A percentile compares a stretch with the other conserved stretches of the same genome.
These are phyloP conservation scores for Cathartes aura DNA, from an alignment of 2,113 vertebrate genomes.

Conservation along the genomic window DNA sequence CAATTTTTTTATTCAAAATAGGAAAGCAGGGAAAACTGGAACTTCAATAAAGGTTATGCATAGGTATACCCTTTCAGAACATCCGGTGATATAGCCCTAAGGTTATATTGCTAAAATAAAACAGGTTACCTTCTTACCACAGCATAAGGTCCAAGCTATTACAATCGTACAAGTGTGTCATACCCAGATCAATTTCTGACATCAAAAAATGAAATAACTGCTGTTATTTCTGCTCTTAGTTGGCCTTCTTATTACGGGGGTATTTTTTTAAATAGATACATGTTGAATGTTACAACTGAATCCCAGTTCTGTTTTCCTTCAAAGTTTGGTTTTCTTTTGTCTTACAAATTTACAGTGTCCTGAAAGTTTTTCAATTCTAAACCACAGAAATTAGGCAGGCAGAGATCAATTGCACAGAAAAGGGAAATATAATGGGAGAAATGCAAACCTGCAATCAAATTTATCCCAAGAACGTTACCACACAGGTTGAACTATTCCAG, in stretches of 20 bases:
- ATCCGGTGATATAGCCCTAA: fast-evolving
- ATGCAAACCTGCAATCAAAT: neutral
- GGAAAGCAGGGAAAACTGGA: neutral
- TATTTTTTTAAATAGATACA: neutral
- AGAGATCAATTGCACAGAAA: neutral
- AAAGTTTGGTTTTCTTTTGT: neutral
- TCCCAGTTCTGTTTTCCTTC: neutral
- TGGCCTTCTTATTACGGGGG: neutral
- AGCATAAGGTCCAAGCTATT: neutral
- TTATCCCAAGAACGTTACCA: neutral
- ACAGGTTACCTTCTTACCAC: neutral
- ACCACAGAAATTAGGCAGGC: neutral
- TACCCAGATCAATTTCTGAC: neutral
- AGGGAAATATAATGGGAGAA: neutral
- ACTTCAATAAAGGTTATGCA: neutral
- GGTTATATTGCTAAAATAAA: neutral
- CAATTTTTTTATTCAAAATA: neutral
- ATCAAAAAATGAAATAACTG: neutral
- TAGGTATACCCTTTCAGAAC: neutral
- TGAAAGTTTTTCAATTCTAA: neutral
- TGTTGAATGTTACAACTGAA: neutral
- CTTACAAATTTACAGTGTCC: neutral
- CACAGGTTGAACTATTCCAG: neutral
- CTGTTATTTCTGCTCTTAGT: neutral
- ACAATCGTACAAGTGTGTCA: neutral